Evolutionary conservation across 2,888 invertebrate genomes (phyloP).

Genomic region (Caenorhabditis panamensis): DNA sequence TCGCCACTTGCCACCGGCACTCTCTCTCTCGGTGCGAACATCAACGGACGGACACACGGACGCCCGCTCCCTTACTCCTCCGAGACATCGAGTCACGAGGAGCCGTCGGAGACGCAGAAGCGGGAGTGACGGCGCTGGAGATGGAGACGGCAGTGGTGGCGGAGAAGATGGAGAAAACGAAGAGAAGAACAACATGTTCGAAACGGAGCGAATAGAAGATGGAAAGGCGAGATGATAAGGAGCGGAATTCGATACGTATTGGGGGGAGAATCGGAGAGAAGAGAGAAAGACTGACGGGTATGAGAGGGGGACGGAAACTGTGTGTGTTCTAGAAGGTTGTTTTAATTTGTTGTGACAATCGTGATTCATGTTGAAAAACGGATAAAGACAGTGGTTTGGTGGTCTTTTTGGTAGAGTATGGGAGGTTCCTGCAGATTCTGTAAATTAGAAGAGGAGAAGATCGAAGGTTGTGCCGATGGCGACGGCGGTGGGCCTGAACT

Average conservation of each 20-base stretch:
- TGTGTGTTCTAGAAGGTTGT: background rate
- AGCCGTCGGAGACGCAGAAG: background rate
- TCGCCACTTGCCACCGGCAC: background rate
- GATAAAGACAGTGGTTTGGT: too few species aligned
- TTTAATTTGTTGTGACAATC: slow-evolving; percentile 2
- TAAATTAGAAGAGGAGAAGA: too few species aligned
- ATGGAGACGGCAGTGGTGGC: background rate
- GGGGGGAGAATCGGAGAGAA: background rate
- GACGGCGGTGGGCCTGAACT: too few species aligned
- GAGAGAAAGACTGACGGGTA: background rate
- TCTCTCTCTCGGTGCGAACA: background rate
- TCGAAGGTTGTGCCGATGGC: too few species aligned
- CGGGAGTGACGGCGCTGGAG: too few species aligned
- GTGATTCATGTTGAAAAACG: background rate
- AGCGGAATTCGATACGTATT: slow-evolving; percentile 3
- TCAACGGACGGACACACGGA: background rate
- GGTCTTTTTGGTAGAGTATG: too few species aligned
- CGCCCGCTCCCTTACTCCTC: background rate
- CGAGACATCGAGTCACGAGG: background rate
- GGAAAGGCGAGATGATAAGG: background rate
- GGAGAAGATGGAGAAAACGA: too few species aligned
- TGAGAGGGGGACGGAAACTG: background rate
- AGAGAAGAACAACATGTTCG: slow-evolving; percentile 22
- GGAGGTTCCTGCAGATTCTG: too few species aligned
- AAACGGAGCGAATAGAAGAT: background rate